Evolutionary conservation across 1,140 invertebrate species (phyloP).

Genomic region (Anoplolepis gracilipes): DNA sequence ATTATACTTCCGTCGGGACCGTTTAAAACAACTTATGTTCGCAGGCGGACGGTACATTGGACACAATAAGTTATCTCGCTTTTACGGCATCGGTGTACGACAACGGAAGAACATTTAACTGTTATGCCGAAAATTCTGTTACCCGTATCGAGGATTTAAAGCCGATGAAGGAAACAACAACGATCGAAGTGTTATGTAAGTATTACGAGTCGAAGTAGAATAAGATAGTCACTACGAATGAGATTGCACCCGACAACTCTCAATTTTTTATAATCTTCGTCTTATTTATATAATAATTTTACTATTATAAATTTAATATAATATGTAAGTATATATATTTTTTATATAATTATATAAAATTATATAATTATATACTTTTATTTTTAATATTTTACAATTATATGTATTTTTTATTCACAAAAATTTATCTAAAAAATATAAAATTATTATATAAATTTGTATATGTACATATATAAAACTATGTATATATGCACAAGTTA

Average conservation of each 20-base stretch:
- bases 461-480: neutral
- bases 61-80: slow-evolving; percentile 91
- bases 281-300: neutral
- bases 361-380: neutral
- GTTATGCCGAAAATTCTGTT: slow-evolving; percentile 93
- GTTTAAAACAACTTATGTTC: slow-evolving; percentile 72
- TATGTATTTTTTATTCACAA: neutral
- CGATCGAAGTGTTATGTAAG: slow-evolving; percentile 94
- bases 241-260: neutral
- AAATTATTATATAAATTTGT: too few relatives aligned
- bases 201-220: slow-evolving; percentile 75
- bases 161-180: slow-evolving; percentile 89
- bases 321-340: neutral
- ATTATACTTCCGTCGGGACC: neutral
- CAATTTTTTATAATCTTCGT: neutral
- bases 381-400: neutral
- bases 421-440: neutral
- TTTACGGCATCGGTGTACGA: slow-evolving; percentile 93
- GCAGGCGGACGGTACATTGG: slow-evolving; percentile 91
- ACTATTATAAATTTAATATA: neutral
- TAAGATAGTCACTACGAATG: neutral
- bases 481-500: neutral
- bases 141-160: slow-evolving; percentile 90
- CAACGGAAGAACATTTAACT: slow-evolving; percentile 92
- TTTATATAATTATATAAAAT: too few relatives aligned